Base-by-base conservation (phyloP, 2,113 vertebrate genomes). In the Athene noctua region DNA sequence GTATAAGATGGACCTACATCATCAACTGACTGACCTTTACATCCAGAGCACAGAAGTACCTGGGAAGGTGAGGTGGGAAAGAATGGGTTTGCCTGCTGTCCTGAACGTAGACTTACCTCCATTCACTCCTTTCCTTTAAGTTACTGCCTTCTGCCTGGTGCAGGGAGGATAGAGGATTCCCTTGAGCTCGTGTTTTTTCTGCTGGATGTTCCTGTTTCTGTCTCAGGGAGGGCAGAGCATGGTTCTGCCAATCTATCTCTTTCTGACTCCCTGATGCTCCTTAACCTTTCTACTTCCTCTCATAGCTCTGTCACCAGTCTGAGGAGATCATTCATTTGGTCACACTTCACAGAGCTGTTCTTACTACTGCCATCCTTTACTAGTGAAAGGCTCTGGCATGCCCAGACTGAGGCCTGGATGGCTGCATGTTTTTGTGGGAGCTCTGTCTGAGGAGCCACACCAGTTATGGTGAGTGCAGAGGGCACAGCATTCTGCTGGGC, bases 21-120 rank as follows among this genome's bases (percentile, higher is more conserved):
- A 63, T 27, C 49, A n/a, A 0, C 0, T 66, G 47, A 34, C 80
- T 82, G 36, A 51, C 30, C 23, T 80, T 87, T 23, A 70, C 23
- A 70, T 11, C 26, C 30, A 74, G 22, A 82, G 19, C 30, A 68
- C 6, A 46, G 54, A 44, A 46, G 36, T 21, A 63, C 8, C 29
- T 29, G 15, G 34, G 42, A 68, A 58, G 30, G 22, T 13, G 3
- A 54, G 51, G 29, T 54, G 29, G 15, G 12, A 14, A 59, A 58
- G 25, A 7, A 52, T 21, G 5, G 13, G 6, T 65, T 75, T 4
- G 3, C 22, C 30, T 54, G 19, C 8, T 4, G 5, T 13, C 5
- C 8, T 2, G 1, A 44, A 14, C 4, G 3, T 22, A 61, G 4
- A 4, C n/a, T 52, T 47, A 6, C 16, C 18, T 86, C 29, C 36